These are phyloP conservation scores for Acanthosepion lycidas DNA, from an alignment of 2,888 invertebrate genomes.

Conservation along the genomic window DNA sequence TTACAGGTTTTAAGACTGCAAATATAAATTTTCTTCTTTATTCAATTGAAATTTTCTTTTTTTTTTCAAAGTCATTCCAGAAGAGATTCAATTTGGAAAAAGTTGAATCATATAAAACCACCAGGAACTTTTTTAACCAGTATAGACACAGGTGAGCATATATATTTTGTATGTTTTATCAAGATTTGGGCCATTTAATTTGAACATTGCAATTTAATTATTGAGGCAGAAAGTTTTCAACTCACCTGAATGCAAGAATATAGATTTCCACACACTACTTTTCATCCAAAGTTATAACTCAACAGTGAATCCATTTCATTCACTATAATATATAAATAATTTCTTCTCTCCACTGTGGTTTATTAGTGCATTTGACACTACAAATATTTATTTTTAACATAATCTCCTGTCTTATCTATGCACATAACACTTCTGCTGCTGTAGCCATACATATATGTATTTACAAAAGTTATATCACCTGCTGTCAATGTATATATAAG, in stretches of 20 bases:
- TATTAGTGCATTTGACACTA: no score
- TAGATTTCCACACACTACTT: neutral
- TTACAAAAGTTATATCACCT: no score
- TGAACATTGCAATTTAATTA: neutral
- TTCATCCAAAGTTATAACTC: neutral
- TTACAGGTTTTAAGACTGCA: neutral
- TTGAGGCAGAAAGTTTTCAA: neutral
- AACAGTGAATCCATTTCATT: neutral
- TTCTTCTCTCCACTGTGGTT: no score
- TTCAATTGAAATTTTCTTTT: neutral
- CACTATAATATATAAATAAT: neutral
- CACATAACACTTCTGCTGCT: no score
- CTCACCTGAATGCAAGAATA: neutral
- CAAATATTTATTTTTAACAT: no score
- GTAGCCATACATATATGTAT: no score
- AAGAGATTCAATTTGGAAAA: neutral
- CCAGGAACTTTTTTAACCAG: neutral
- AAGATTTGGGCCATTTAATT: neutral
- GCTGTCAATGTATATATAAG: no score
- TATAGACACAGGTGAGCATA: neutral
- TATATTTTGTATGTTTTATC: neutral
- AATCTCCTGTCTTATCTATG: no score
- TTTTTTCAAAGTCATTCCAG: conserved; percentile 25
- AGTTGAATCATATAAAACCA: neutral
- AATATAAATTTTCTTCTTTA: neutral